Evolutionary conservation across 2,888 invertebrate species (phyloP).

Genomic region (Gordius sp.): DNA sequence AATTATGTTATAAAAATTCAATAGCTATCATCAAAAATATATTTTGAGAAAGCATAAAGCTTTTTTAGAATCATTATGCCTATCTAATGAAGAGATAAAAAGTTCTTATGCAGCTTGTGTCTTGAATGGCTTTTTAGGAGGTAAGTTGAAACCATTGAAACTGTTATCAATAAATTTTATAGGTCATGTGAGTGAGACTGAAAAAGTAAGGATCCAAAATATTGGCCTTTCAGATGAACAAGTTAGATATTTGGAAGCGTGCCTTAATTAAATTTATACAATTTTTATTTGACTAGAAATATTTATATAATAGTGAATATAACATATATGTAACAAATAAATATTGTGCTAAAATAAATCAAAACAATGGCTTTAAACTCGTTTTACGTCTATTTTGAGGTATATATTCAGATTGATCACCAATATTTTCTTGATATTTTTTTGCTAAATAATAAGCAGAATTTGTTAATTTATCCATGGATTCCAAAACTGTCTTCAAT

Average conservation of each 20-base stretch:
- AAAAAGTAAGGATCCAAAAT: neutral
- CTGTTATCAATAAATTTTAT: neutral
- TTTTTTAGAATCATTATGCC: neutral
- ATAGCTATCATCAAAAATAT: neutral
- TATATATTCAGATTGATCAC: conserved; percentile 1
- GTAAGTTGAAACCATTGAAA: neutral
- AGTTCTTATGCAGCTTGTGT: neutral
- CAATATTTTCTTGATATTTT: conserved; percentile 11
- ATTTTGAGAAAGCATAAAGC: neutral
- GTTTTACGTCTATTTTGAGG: neutral
- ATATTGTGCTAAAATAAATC: too few relatives aligned
- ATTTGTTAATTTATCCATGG: neutral
- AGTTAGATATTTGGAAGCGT: neutral
- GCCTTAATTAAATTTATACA: neutral
- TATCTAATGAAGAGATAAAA: neutral
- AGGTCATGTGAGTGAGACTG: neutral
- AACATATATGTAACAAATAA: too few relatives aligned
- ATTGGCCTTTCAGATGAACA: neutral
- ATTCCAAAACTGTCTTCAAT: neutral
- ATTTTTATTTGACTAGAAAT: too few relatives aligned
- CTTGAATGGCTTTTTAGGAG: neutral
- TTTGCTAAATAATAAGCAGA: conserved; percentile 8
- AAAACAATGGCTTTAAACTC: neutral
- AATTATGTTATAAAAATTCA: too few relatives aligned
- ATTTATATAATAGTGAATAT: too few relatives aligned